These are phyloP conservation scores for Spodoptera litura DNA, from an alignment of 1,140 invertebrate species.

Conservation along the genomic window DNA sequence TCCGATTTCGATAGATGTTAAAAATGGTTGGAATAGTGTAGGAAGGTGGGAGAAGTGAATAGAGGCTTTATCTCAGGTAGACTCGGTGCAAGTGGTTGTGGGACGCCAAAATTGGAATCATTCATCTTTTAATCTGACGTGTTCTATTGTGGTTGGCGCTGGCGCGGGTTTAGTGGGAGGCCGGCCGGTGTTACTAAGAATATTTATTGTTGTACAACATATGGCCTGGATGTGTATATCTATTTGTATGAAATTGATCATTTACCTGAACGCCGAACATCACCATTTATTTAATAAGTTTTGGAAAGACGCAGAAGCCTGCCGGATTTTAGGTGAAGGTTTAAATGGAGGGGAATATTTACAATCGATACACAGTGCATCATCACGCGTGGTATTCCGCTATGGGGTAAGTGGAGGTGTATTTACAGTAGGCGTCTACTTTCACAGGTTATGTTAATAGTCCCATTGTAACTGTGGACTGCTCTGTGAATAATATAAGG, in stretches of 20 bases:
- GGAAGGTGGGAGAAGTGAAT: constrained; percentile 18
- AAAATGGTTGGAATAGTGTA: constrained; percentile 16
- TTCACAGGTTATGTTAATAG: no score
- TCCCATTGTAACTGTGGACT: no score
- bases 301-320: neutral
- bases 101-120: constrained; percentile 72
- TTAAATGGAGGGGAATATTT: neutral
- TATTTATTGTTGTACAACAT: constrained; percentile 47
- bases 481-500: no score
- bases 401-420: no score
- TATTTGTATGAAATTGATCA: constrained; percentile 35
- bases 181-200: constrained; percentile 47
- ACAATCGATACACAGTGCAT: neutral
- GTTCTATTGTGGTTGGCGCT: constrained; percentile 72
- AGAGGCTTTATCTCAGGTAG: constrained; percentile 68
- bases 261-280: constrained; percentile 33
- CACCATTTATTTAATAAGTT: constrained; percentile 8
- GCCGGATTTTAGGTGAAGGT: no score
- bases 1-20: constrained; percentile 50
- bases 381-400: no score
- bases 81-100: constrained; percentile 46
- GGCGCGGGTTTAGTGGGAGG: constrained; percentile 65
- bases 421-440: no score
- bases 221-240: constrained; percentile 24
- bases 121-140: constrained; percentile 83